phyloP scores from a whole-genome alignment of 2,113 vertebrate species.

The Dendrocopos noguchii region DNA sequence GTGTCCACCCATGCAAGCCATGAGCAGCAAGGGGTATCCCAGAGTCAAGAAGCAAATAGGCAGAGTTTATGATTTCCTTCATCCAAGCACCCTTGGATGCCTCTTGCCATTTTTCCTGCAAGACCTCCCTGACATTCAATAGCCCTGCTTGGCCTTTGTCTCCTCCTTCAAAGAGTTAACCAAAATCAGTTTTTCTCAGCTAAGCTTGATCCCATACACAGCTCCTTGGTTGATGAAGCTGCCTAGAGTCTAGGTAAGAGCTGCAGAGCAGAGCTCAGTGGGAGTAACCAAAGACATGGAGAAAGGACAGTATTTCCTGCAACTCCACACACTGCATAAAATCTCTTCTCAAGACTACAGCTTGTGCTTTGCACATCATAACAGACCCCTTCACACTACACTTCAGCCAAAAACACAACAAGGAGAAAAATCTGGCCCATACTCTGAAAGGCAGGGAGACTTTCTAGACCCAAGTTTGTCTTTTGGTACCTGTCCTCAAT shows the following conservation, averaged over 20 bases:
- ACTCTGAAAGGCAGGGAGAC: neutral
- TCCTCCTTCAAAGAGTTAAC: neutral
- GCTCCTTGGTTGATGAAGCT: neutral
- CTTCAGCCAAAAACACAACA: neutral
- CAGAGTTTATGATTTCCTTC: neutral
- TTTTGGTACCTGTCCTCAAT: neutral
- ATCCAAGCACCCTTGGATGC: rapidly evolving
- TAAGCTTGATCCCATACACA: neutral
- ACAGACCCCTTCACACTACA: neutral
- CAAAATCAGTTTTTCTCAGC: neutral
- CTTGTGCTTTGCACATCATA: neutral
- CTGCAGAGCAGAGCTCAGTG: neutral
- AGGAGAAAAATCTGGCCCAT: neutral
- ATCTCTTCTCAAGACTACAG: neutral
- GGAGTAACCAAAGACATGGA: neutral
- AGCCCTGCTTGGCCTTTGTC: neutral
- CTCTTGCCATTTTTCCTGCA: neutral
- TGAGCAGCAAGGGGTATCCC: neutral
- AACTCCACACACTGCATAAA: neutral
- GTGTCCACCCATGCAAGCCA: too few species aligned
- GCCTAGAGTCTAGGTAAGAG: neutral
- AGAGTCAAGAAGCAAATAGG: neutral
- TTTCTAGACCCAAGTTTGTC: neutral
- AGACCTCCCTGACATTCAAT: neutral
- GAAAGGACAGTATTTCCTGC: neutral